A percentile compares a stretch with the other conserved stretches of the same genome.
These are phyloP conservation scores for Danaus chrysippus DNA, from an alignment of 2,888 invertebrate species.

Conservation along the genomic window DNA sequence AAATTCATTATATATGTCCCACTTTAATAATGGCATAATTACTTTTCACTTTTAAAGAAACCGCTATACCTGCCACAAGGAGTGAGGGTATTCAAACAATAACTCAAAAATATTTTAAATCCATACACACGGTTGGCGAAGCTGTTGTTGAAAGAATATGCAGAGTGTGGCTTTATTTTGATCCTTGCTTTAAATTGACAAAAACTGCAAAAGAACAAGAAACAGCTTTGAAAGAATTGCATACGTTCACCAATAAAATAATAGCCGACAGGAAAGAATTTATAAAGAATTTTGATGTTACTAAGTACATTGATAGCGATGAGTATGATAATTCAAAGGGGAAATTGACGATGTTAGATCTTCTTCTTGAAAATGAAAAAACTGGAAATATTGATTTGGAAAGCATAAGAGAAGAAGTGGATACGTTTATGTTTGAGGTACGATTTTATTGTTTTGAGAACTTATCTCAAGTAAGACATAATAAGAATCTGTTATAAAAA, in stretches of 20 bases:
- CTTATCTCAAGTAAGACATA: neutral
- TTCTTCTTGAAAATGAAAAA: slow-evolving; percentile 78
- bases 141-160: slow-evolving; percentile 22
- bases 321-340: slow-evolving; percentile 50
- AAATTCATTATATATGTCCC: neutral
- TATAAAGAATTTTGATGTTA: slow-evolving; percentile 16
- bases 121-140: slow-evolving; percentile 23
- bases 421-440: slow-evolving; percentile 86
- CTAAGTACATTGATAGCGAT: slow-evolving; percentile 10
- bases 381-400: slow-evolving; percentile 77
- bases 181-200: slow-evolving; percentile 22
- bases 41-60: slow-evolving; percentile 48
- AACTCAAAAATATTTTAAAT: slow-evolving; percentile 29
- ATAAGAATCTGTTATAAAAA: neutral
- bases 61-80: slow-evolving; percentile 32
- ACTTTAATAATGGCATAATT: slow-evolving; percentile 36
- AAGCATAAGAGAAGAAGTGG: slow-evolving; percentile 83
- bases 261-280: slow-evolving; percentile 32
- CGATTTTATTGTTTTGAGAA: slow-evolving; percentile 1
- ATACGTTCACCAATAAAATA: slow-evolving; percentile 29
- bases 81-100: slow-evolving; percentile 23
- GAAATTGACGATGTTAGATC: slow-evolving; percentile 81
- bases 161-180: slow-evolving; percentile 26
- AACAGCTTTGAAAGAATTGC: slow-evolving; percentile 25
- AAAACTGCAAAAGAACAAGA: slow-evolving; percentile 19